These are phyloP conservation scores for Linepithema humile DNA, from an alignment of 1,140 invertebrate genomes.

Conservation along the genomic window DNA sequence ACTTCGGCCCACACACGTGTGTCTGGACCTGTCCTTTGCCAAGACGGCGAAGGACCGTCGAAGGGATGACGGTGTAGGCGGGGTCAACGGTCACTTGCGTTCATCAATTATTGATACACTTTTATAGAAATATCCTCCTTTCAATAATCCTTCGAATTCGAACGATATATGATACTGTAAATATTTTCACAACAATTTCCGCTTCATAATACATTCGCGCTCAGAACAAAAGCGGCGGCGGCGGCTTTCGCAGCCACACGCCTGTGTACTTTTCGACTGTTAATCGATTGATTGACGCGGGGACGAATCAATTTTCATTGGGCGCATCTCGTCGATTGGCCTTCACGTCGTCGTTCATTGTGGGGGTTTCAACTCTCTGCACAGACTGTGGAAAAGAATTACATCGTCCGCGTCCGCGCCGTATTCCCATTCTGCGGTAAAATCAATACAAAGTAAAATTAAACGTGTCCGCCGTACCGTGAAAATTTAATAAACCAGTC, in stretches of 20 bases:
- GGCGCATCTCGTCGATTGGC: constrained; percentile 31
- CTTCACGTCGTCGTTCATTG: constrained; percentile 26
- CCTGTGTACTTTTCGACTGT: constrained; percentile 37
- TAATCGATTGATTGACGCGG: constrained; percentile 57
- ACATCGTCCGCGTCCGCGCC: constrained; percentile 38
- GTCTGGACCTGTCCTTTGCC: not conserved
- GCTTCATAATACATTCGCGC: constrained; percentile 8
- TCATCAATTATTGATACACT: constrained; percentile 16
- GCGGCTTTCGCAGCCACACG: constrained; percentile 11
- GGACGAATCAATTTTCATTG: constrained; percentile 49
- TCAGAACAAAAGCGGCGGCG: not conserved
- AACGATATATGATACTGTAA: constrained; percentile 5
- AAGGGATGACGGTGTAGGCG: constrained; percentile 5
- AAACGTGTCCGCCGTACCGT: constrained; percentile 54
- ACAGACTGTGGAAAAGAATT: constrained; percentile 43
- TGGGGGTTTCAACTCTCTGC: not conserved
- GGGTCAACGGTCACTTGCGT: not conserved
- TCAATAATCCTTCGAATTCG: not conserved
- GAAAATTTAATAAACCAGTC: constrained; percentile 61
- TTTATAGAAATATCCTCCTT: not conserved
- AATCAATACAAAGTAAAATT: constrained; percentile 59
- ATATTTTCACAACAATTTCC: constrained; percentile 37
- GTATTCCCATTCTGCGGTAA: constrained; percentile 53
- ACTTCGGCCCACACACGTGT: not conserved
- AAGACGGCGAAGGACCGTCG: not conserved